Conservation (phyloP, 2,797 vertebrate species). For the Phataginus tricuspis region DNA sequence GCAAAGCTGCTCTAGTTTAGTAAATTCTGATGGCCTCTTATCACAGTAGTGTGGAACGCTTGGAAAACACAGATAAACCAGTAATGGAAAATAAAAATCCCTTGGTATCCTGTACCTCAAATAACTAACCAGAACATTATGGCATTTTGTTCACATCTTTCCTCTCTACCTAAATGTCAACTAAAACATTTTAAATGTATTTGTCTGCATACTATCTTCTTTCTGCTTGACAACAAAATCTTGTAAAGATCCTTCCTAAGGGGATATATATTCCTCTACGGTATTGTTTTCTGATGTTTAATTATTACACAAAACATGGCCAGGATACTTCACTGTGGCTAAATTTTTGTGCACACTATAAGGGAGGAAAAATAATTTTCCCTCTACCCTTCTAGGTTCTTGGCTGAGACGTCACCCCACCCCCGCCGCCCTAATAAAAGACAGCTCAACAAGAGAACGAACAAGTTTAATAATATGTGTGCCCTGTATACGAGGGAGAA, state of each 20-base stretch:
- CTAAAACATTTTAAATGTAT: background rate
- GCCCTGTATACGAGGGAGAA: background rate
- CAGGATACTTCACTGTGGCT: background rate
- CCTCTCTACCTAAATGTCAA: background rate
- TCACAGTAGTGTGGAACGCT: background rate
- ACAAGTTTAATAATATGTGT: background rate
- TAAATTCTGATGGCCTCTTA: background rate
- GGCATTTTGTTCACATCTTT: background rate
- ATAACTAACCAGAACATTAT: background rate
- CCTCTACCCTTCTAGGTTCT: background rate
- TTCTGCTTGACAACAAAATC: conserved; percentile 30
- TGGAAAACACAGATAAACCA: background rate
- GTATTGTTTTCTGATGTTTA: background rate
- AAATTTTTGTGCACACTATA: background rate
- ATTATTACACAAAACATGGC: background rate
- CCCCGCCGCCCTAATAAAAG: background rate
- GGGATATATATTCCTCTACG: background rate
- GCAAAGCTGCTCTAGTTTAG: conserved; percentile 17
- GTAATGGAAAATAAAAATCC: background rate
- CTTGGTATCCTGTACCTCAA: background rate
- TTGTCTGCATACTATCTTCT: background rate
- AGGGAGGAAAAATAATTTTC: background rate
- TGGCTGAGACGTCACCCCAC: background rate
- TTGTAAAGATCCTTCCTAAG: background rate
- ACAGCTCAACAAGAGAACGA: background rate